Evolutionary conservation across 2,888 invertebrate genomes (phyloP), one percentile per base, ranked within the genome.

Genomic region (Agapostemon virescens): DNA sequence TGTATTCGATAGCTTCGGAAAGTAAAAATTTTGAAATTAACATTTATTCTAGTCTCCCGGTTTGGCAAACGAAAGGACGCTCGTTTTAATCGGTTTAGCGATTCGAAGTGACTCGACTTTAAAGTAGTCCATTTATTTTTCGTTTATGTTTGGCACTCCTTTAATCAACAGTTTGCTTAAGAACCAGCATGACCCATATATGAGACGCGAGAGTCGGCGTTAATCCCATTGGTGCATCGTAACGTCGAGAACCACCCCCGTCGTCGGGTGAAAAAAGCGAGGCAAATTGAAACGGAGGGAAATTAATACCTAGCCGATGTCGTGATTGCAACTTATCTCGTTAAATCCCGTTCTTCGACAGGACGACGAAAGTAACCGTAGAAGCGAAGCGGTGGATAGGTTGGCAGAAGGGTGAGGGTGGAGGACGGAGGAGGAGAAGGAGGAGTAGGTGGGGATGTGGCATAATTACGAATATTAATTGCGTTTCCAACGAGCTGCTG

Each of bases 391-490:
- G 64, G 45, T 42, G 55, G 70, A 79, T 69, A 72, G 74, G 49
- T 61, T 68, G 76, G 55, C 17, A 30, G 55, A 4, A 49, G 45
- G 61, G 38, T 49, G 23, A 26, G 74, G 74, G 71, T 26, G 74
- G 71, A 42, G 33, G 26, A 30, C 2, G 55, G 58, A 73, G 73
- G 66, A 64, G 71, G 77, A 69, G 66, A 40, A 66, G 13, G 26
- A 55, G 55, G 66, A 42, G 70, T 84, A 83, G 85, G 86, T 84
- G 85, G 87, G 87, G 86, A 87, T 85, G 86, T 87, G 86, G 85
- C 86, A 87, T 87, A 91, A 92, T 92, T 92, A 90, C 89, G 90
- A 91, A 92, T 92, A 92, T 92, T 92, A 92, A 92, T 92, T 92
- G 90, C 90, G 91, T 90, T 92, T 89, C 88, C 88, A 87, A 87